These are phyloP conservation scores for Atrina japonica DNA, from an alignment of 2,888 invertebrate genomes.

Conservation along the genomic window DNA sequence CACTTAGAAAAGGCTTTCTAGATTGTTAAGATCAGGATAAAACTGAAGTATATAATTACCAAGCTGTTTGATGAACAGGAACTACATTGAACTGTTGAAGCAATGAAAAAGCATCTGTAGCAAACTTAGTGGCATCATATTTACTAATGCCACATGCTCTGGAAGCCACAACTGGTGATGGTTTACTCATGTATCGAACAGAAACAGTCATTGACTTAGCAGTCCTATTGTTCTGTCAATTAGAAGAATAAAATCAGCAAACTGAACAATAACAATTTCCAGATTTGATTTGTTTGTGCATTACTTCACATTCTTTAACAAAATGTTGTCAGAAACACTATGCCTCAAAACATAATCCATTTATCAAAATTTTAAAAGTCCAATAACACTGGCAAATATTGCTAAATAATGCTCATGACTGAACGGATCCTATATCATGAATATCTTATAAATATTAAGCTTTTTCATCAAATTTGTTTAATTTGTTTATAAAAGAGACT, in stretches of 20 bases:
- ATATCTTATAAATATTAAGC: no score
- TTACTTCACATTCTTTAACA: no score
- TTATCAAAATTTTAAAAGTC: no score
- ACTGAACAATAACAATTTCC: neutral
- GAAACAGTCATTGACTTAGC: constrained; percentile 90
- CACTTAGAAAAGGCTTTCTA: no score
- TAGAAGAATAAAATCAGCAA: constrained; percentile 28
- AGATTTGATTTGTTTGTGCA: no score
- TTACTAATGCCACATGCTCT: constrained; percentile 85
- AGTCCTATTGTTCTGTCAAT: constrained; percentile 88
- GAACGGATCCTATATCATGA: no score
- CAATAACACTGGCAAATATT: no score
- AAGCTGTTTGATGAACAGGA: constrained; percentile 66
- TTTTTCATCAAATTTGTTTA: no score
- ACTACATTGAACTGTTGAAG: constrained; percentile 84
- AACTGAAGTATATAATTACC: constrained; percentile 61
- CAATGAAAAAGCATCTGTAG: constrained; percentile 85
- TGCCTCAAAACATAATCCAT: no score
- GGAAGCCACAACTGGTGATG: constrained; percentile 83
- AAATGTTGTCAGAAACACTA: no score
- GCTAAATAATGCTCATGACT: no score
- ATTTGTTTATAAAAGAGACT: no score
- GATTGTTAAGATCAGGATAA: neutral
- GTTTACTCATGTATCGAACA: constrained; percentile 84
- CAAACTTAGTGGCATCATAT: constrained; percentile 86